Conservation (phyloP, 2,888 invertebrate species). For the Ectobius pallidus region DNA sequence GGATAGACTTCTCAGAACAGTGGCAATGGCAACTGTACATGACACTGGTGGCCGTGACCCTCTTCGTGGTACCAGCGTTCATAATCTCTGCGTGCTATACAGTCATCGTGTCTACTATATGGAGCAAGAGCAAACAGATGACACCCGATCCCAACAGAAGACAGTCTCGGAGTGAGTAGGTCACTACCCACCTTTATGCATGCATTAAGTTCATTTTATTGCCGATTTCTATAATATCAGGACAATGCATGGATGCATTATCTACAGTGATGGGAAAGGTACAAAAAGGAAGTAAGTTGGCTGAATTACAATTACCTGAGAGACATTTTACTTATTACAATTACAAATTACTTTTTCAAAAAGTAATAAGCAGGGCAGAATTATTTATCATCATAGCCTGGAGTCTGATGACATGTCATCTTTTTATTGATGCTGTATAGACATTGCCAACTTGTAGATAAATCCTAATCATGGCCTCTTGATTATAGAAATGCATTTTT, state of each 20-base stretch:
- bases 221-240: neutral
- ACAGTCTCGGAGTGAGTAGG: conserved; percentile 36
- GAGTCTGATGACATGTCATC: neutral
- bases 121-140: conserved; percentile 80
- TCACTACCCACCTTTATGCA: neutral
- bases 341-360: no score
- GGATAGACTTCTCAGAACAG: conserved; percentile 81
- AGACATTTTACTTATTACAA: no score
- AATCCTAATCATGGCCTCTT: no score
- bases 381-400: neutral
- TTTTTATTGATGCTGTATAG: no score
- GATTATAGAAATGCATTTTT: no score
- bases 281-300: no score
- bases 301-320: no score
- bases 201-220: neutral
- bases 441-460: no score
- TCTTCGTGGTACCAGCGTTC: conserved; percentile 85
- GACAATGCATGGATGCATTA: neutral
- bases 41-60: conserved; percentile 77
- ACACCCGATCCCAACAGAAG: conserved; percentile 53
- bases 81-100: conserved; percentile 90
- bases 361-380: neutral
- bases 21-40: conserved; percentile 89
- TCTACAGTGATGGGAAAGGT: no score
- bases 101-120: conserved; percentile 90